phyloP scores from a whole-genome alignment of 2,888 invertebrate genomes.

The Synanthedon andrenaeformis region DNA sequence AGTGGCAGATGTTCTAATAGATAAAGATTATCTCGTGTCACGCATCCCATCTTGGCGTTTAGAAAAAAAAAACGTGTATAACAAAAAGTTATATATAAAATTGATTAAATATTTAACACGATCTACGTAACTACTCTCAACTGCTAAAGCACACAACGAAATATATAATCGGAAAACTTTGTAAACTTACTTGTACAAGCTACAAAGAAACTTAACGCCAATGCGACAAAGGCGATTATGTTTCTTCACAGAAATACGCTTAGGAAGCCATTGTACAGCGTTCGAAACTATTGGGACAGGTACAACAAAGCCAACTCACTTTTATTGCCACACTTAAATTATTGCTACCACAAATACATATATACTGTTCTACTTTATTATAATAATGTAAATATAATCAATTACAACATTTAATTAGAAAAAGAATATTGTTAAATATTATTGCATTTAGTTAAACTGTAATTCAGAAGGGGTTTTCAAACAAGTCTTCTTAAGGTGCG shows the following conservation, averaged over 20 bases:
- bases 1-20: not conserved
- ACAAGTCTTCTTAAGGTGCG: conserved; percentile 27
- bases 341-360: conserved; percentile 65
- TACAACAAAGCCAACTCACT: conserved; percentile 56
- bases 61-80: too few species aligned
- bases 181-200: conserved; percentile 47
- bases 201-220: too few species aligned
- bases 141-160: conserved; percentile 41
- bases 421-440: conserved; percentile 57
- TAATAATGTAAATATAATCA: conserved; percentile 55
- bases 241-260: conserved; percentile 24
- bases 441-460: conserved; percentile 50
- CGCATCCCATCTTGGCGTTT: not conserved
- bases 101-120: not conserved
- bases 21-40: not conserved
- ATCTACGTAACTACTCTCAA: conserved; percentile 14
- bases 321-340: conserved; percentile 68
- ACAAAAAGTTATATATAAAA: not conserved
- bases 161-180: conserved; percentile 54
- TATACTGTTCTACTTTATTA: conserved; percentile 48
- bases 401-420: conserved; percentile 65
- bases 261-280: conserved; percentile 61
- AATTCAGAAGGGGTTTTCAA: conserved; percentile 39
- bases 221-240: too few species aligned
- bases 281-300: conserved; percentile 21